Conservation (phyloP, 2,797 vertebrate species). For the Numenius phaeopus region DNA sequence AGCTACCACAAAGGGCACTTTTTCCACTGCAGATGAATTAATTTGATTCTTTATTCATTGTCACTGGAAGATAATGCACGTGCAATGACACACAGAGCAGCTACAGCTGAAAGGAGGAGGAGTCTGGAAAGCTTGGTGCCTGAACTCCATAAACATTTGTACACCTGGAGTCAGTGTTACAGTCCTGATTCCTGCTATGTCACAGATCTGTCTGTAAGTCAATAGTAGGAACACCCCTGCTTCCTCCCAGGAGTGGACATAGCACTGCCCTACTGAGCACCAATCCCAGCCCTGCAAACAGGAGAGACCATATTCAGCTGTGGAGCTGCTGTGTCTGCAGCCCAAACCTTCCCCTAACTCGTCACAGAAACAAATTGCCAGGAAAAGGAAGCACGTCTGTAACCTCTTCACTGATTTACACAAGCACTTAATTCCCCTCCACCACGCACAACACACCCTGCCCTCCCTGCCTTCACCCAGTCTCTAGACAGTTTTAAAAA, state of each 20-base stretch:
- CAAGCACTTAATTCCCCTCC: not conserved
- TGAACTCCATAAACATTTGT: not conserved
- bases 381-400: accelerated
- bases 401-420: not conserved
- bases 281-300: not conserved
- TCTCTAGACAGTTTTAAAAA: not conserved
- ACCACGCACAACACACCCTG: not conserved
- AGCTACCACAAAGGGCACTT: not conserved
- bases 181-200: not conserved
- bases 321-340: not conserved
- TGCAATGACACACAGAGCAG: not conserved
- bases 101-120: not conserved
- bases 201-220: not conserved
- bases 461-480: not conserved
- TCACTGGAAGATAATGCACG: not conserved
- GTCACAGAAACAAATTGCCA: not conserved
- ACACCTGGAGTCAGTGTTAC: not conserved
- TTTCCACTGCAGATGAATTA: not conserved
- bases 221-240: no score
- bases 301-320: accelerated
- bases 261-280: not conserved
- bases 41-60: not conserved
- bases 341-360: not conserved
- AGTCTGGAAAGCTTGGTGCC: not conserved
- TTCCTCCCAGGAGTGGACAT: not conserved